Evolutionary conservation across 2,797 vertebrate genomes (phyloP), one percentile per base, ranked within the genome.

Genomic region (Typhlichthys eigenmanni): DNA sequence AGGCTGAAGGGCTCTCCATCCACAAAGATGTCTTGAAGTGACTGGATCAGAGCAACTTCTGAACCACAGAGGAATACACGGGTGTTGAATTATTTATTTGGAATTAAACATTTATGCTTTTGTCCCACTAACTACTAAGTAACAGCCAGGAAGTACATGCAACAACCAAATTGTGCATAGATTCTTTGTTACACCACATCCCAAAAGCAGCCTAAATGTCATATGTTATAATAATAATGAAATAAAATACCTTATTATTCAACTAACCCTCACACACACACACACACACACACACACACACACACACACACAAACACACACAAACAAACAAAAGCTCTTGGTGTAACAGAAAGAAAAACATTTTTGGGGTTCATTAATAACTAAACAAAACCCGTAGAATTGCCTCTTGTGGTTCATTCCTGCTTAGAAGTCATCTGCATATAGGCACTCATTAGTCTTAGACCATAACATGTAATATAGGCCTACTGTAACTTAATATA

Each of bases 1-100:
- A 91, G 85, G 85, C 89, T 92, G 88, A 92, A 92, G 90, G 88
- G 87, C 88, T 87, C 92, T 93, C 87, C 85, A 87, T 87, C 86
- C 85, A 90, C 88, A 88, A 87, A 93, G 90, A 92, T 61, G 83
- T 86, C 90, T 92, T 92, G 81, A 91, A 91, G 89, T 87, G 92
- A 92, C 88, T 89, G 83, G 84, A 90, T 90, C 88, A 83, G 88
- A 83, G 87, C 83, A 83, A 80, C 53, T 81, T 71, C 84, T 46
- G 78, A 90, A 81, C 78, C 88, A 74, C 83, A 69, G 73, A 86
- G 80, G 88, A 88, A 87, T 80, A 90, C 84, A 89, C 89, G 87
- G 89, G 80, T 81, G 65, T 71, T 94, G 77, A 93, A 92, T 94
- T 91, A 94, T 94, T 92, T 69, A 92, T 83, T 71, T 62, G 14